A percentile compares a stretch with the other conserved stretches of the same genome.
Conservation (phyloP, 2,113 vertebrate genomes). For the Bubalus kerabau region DNA sequence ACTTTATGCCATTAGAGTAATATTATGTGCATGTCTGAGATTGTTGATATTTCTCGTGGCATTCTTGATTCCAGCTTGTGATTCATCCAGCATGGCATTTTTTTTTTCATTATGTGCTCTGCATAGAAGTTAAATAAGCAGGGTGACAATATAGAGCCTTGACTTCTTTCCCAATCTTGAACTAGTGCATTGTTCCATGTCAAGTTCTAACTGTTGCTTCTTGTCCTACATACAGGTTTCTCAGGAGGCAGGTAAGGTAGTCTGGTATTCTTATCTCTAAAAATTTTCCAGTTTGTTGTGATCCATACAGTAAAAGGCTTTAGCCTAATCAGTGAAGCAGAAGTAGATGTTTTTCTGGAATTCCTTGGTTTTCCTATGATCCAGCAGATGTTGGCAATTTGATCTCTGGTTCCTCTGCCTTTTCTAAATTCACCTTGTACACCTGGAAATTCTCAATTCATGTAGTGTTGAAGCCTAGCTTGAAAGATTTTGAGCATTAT, state of each 20-base stretch:
- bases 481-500: neutral
- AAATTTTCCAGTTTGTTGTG: neutral
- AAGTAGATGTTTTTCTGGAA: neutral
- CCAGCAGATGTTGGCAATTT: neutral
- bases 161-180: neutral
- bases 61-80: neutral
- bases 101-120: neutral
- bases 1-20: neutral
- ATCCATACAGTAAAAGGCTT: neutral
- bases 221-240: neutral
- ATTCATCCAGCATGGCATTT: neutral
- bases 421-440: neutral
- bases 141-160: neutral
- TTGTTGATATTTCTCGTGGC: neutral
- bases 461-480: neutral
- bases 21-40: neutral
- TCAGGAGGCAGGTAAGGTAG: neutral
- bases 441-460: neutral
- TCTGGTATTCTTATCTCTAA: neutral
- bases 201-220: neutral
- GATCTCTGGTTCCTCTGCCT: neutral
- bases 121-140: neutral
- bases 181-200: neutral
- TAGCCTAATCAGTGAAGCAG: neutral
- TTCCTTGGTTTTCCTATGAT: neutral